Percentiles rank a stretch among this genome's conserved stretches.
Conservation (phyloP, 2,888 invertebrate genomes). For the Calliopum simillimum region DNA sequence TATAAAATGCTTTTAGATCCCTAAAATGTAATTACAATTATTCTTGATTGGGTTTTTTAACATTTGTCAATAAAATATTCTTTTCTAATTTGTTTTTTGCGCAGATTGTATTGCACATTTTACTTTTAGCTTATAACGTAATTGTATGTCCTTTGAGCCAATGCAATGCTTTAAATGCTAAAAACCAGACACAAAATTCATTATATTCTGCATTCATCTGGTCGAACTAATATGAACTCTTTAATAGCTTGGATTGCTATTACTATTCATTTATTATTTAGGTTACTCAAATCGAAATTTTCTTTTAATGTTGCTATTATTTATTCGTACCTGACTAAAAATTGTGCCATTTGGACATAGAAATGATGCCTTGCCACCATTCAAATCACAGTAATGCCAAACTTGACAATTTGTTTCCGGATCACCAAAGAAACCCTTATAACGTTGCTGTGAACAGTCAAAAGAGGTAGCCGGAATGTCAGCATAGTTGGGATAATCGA, state of each 20-base stretch:
- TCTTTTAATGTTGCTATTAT: not conserved
- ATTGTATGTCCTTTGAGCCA: not conserved
- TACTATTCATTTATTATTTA: slow-evolving; percentile 3
- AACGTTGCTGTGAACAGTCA: slow-evolving; percentile 85
- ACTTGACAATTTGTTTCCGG: slow-evolving; percentile 90
- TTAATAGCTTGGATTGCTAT: not conserved
- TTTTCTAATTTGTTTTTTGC: not conserved
- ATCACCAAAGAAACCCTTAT: slow-evolving; percentile 92
- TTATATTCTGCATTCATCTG: too few relatives aligned
- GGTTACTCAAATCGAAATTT: not conserved
- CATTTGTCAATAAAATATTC: slow-evolving; percentile 5
- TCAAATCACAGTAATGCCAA: slow-evolving; percentile 92
- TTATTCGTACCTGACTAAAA: slow-evolving; percentile 77
- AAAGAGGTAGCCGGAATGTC: slow-evolving; percentile 82
- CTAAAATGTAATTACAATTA: slow-evolving; percentile 3
- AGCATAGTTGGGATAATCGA: slow-evolving; percentile 84
- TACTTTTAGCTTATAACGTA: not conserved
- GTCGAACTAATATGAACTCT: not conserved
- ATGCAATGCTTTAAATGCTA: too few relatives aligned
- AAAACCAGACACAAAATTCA: too few relatives aligned
- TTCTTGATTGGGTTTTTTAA: not conserved
- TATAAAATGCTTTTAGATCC: slow-evolving; percentile 19
- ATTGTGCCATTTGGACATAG: slow-evolving; percentile 91
- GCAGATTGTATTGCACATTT: not conserved
- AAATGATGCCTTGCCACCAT: slow-evolving; percentile 91